Conservation (phyloP, 1,140 invertebrate species). For the Homalodisca vitripennis region DNA sequence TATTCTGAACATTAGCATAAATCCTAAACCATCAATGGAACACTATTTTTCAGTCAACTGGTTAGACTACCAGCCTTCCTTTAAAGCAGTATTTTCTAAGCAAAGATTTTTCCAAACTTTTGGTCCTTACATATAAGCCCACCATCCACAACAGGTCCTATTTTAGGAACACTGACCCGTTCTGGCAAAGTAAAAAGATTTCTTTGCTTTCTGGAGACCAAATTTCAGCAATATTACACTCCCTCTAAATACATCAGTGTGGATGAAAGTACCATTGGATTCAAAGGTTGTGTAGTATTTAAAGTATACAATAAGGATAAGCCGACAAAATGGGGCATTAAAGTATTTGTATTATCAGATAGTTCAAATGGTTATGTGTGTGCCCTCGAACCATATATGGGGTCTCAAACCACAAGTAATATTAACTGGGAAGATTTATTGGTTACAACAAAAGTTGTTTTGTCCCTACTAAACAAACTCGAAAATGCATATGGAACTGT, state of each 20-base stretch:
- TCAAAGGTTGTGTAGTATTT: constrained; percentile 26
- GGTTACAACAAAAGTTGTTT: constrained; percentile 21
- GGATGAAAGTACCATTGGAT: constrained; percentile 25
- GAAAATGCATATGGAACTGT: constrained; percentile 20
- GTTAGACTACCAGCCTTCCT: constrained; percentile 21
- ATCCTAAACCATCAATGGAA: constrained; percentile 24
- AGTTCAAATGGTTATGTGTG: constrained; percentile 25
- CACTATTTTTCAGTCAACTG: constrained; percentile 25
- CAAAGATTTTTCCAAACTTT: constrained; percentile 22
- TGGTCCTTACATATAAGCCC: constrained; percentile 19
- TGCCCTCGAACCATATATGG: constrained; percentile 27
- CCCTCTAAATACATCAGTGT: constrained; percentile 20
- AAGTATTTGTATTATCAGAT: constrained; percentile 16
- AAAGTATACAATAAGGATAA: constrained; percentile 32
- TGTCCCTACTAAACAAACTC: constrained; percentile 18
- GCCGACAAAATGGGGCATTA: constrained; percentile 28
- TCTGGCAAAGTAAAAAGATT: constrained; percentile 29
- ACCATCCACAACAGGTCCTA: constrained; percentile 10
- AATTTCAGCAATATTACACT: constrained; percentile 17
- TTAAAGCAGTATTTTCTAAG: constrained; percentile 26
- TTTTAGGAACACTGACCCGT: too few relatives aligned
- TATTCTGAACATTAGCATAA: constrained; percentile 24
- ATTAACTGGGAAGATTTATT: constrained; percentile 21
- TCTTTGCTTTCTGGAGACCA: constrained; percentile 7
- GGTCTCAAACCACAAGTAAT: not conserved